Evolutionary conservation across 2,113 vertebrate genomes (phyloP).

Genomic region (Podiceps cristatus): DNA sequence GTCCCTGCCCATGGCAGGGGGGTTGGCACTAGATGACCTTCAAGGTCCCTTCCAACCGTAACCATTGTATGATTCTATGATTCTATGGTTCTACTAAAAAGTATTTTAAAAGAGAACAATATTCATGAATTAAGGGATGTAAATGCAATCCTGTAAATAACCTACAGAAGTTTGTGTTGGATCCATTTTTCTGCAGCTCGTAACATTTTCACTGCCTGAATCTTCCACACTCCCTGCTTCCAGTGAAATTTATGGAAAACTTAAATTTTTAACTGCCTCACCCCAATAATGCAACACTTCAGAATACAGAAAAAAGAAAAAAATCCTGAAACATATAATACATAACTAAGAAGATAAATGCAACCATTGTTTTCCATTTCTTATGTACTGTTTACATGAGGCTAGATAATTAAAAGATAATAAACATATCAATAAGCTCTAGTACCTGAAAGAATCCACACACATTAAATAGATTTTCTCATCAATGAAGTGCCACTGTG

Average conservation of each 20-base stretch:
- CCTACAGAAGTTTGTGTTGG: rapidly evolving
- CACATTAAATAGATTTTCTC: not conserved
- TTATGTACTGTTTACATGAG: not conserved
- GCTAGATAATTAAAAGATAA: not conserved
- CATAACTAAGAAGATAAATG: not conserved
- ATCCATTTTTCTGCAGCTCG: not conserved
- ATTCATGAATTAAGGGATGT: not conserved
- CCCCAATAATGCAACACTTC: not conserved
- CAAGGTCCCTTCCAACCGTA: too few species aligned
- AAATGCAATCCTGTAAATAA: not conserved
- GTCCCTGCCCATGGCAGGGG: too few species aligned
- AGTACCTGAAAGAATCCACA: not conserved
- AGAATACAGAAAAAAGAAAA: not conserved
- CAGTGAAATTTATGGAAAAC: not conserved
- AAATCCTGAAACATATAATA: not conserved
- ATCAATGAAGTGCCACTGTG: not conserved
- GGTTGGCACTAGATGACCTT: too few species aligned
- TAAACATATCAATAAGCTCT: not conserved
- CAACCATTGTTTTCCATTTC: not conserved
- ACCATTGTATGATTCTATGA: too few species aligned
- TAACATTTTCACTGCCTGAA: not conserved
- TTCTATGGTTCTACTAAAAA: not conserved
- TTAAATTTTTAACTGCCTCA: not conserved
- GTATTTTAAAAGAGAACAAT: not conserved
- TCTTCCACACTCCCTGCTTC: not conserved